Base-by-base conservation (phyloP, 2,797 vertebrate genomes). In the Periophthalmus magnuspinnatus region DNA sequence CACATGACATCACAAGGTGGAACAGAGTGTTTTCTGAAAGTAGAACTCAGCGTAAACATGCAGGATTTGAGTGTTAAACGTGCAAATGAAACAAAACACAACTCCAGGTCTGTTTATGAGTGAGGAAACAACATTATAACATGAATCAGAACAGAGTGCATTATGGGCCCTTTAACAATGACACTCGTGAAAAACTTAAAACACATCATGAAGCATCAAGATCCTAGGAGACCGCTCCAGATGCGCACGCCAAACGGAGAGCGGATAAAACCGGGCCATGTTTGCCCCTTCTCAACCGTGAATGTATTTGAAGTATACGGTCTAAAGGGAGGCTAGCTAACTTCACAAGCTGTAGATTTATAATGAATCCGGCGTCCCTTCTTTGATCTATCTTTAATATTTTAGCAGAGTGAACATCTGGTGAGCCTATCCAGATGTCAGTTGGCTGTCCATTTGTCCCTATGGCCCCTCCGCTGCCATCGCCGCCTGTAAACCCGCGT, bases 171-270 rank as follows among this genome's bases (percentile, higher is more conserved):
- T 28, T 84, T 85, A 36, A 82, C 69, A 71, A 47, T 74, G 55
- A 1, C 56, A 22, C 70, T 52, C 79, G n/a, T n/a, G n/a, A n/a
- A 61, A 70, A 81, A 85, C 78, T 47, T 74, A 80, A 80, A 81
- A 83, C 83, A 85, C 82, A 84, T 77, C 87, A 85, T 84, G 59
- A 69, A 56, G 70, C 21, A 38, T 13, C n/a, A n/a, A n/a, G 64
- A 57, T 85, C 86, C 80, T 74, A 19, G 5, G 82, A 77, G 89
- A 82, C 36, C 5, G 6, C 1, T 74, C 74, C 89, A 91, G 88
- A 88, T 89, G 90, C 88, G 85, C 78, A 5, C 13, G 70, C 71
- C 76, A 72, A 83, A 71, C 62, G 77, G 79, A 73, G 74, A 66
- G 65, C 74, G 81, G 70, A 65, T 72, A 70, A 70, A 76, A 60